Evolutionary conservation across 2,888 invertebrate species (phyloP).

Genomic region (Acanthopleura granulata): DNA sequence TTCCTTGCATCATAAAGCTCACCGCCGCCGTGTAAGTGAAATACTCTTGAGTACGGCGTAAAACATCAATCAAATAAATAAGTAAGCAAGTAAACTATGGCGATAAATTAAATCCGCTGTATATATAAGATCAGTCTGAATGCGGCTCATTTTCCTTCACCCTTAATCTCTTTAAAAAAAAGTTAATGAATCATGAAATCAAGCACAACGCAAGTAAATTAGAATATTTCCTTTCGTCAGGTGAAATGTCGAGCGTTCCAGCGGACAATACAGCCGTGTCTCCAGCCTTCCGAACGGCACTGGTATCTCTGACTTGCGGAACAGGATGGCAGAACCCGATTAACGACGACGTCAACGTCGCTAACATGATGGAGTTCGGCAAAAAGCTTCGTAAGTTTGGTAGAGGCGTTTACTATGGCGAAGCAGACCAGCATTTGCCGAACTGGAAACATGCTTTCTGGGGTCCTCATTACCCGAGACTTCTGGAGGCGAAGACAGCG

Average conservation of each 20-base stretch:
- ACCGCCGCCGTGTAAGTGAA: too few species aligned
- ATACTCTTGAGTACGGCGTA: too few species aligned
- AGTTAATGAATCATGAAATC: too few species aligned
- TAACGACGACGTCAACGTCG: background rate
- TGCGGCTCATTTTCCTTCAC: too few species aligned
- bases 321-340: background rate
- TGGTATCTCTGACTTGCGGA: background rate
- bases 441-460: slow-evolving; percentile 11
- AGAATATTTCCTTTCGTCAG: background rate
- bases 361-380: background rate
- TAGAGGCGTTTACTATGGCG: background rate
- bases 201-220: too few species aligned
- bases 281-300: background rate
- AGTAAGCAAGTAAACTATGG: too few species aligned
- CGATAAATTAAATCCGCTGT: too few species aligned
- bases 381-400: slow-evolving; percentile 1
- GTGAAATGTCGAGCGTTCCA: background rate
- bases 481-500: background rate
- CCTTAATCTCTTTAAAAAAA: too few species aligned
- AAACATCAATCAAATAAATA: too few species aligned
- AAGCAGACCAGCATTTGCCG: background rate
- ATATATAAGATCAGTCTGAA: too few species aligned
- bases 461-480: background rate
- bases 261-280: background rate
- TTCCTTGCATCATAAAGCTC: too few species aligned